These are phyloP conservation scores for Parapristionchus giblindavisi DNA, from an alignment of 2,888 invertebrate species.

Conservation along the genomic window DNA sequence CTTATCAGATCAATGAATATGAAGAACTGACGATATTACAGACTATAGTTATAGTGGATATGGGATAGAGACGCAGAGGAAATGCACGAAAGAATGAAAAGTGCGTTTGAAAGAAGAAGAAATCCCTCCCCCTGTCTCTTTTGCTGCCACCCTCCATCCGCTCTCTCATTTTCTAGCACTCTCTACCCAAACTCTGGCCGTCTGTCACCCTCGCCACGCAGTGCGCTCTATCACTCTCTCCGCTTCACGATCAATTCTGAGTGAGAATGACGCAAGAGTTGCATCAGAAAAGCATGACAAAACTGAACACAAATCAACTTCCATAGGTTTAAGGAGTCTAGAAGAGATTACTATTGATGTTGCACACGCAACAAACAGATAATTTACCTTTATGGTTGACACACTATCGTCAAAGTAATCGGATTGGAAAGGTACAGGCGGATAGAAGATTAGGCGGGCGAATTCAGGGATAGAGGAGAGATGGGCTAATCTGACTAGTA, in stretches of 20 bases:
- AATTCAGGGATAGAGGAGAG: too few species aligned
- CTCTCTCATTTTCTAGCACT: slow-evolving; percentile 18
- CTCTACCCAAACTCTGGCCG: slow-evolving; percentile 5
- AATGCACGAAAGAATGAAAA: slow-evolving; percentile 16
- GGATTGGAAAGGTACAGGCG: too few species aligned
- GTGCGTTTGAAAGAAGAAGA: slow-evolving; percentile 14
- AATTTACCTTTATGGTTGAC: too few species aligned
- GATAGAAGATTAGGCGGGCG: too few species aligned
- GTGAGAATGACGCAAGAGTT: slow-evolving; percentile 28
- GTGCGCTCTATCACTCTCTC: neutral
- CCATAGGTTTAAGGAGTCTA: too few species aligned
- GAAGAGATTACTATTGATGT: too few species aligned
- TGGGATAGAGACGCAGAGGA: neutral
- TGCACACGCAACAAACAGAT: too few species aligned
- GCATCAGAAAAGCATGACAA: slow-evolving; percentile 36
- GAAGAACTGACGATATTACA: neutral
- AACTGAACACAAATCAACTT: too few species aligned
- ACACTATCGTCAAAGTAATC: too few species aligned
- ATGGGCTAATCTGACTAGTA: too few species aligned
- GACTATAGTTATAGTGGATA: neutral
- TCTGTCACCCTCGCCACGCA: slow-evolving; percentile 2
- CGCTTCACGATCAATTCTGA: slow-evolving; percentile 4
- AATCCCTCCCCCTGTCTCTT: slow-evolving; percentile 15
- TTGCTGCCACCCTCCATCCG: slow-evolving; percentile 29
- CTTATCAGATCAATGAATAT: slow-evolving; percentile 35